Base-by-base conservation (phyloP, 2,888 invertebrate species). In the Gymnocheta viridis region DNA sequence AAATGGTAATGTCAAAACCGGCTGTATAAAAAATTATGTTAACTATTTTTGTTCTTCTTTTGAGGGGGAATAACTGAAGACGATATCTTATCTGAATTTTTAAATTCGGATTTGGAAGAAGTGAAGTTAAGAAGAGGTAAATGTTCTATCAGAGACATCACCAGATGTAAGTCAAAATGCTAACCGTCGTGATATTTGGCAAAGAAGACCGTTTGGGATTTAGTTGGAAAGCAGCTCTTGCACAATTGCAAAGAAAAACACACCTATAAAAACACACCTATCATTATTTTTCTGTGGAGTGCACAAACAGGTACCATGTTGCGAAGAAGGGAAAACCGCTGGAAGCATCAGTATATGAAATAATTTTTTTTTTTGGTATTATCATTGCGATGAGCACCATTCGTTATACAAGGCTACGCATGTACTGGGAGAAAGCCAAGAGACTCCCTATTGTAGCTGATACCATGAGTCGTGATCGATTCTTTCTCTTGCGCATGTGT, bases 231-330 rank as follows among this genome's bases (percentile, higher is more conserved):
- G 38, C 70, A 64, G 10, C 77, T 82, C 72, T 70, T 77, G n/a
- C n/a, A n/a, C n/a, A n/a, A n/a, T n/a, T n/a, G n/a, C n/a, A n/a
- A n/a, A 35, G 66, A 60, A 60, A 66, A 64, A 62, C 72, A 72
- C 41, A 47, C 54, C n/a, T n/a, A n/a, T n/a, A n/a, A n/a, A n/a
- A n/a, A n/a, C n/a, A n/a, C n/a, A n/a, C n/a, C n/a, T n/a, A n/a
- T n/a, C n/a, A n/a, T n/a, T n/a, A n/a, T n/a, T n/a, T n/a, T n/a
- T n/a, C n/a, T n/a, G n/a, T n/a, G 64, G 72, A 47, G 19, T 67
- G 74, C 73, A 73, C 67, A 81, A 74, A 76, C 51, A 74, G 74
- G 62, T 69, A 81, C 44, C 69, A 76, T 70, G 54, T 82, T 51
- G 54, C 66, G 56, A 29, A 64, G 38, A 82, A 70, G 60, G 74